These are phyloP conservation scores for Flexamia atlantica DNA, from an alignment of 2,888 invertebrate species.

Conservation along the genomic window DNA sequence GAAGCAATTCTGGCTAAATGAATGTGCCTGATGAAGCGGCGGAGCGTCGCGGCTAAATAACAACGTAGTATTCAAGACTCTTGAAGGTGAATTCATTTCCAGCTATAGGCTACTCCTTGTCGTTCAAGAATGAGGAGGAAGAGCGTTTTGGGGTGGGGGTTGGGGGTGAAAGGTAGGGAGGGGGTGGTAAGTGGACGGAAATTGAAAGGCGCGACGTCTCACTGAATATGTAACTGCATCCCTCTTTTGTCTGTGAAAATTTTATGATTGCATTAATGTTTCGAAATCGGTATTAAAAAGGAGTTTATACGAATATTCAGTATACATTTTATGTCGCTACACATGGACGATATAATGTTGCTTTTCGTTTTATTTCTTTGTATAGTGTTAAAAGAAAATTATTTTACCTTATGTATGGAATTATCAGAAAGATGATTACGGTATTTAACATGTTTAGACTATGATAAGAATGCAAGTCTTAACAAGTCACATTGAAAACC, in stretches of 20 bases:
- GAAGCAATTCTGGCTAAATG: slow-evolving; percentile 38
- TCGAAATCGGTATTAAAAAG: too few species aligned
- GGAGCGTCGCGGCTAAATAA: slow-evolving; percentile 18
- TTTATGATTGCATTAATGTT: neutral
- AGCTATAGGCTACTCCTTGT: neutral
- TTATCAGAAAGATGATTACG: too few species aligned
- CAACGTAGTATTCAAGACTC: slow-evolving; percentile 24
- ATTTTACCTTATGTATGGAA: too few species aligned
- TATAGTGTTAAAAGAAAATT: too few species aligned
- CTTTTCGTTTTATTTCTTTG: too few species aligned
- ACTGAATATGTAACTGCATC: slow-evolving; percentile 24
- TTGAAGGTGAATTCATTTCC: neutral
- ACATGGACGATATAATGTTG: too few species aligned
- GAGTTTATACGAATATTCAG: too few species aligned
- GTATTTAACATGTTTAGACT: too few species aligned
- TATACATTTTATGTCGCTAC: too few species aligned
- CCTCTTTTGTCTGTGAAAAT: slow-evolving; percentile 1
- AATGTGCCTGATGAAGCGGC: slow-evolving; percentile 13
- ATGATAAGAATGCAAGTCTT: too few species aligned
- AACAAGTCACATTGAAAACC: too few species aligned
- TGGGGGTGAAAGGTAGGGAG: neutral
- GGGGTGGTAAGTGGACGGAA: slow-evolving; percentile 19
- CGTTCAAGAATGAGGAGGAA: slow-evolving; percentile 4
- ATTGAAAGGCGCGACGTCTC: slow-evolving; percentile 30
- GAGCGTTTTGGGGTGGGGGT: neutral